A percentile compares a stretch with the other conserved stretches of the same genome.
Evolutionary conservation across 2,113 vertebrate genomes (phyloP).

Genomic region (Hippocampus abdominalis): DNA sequence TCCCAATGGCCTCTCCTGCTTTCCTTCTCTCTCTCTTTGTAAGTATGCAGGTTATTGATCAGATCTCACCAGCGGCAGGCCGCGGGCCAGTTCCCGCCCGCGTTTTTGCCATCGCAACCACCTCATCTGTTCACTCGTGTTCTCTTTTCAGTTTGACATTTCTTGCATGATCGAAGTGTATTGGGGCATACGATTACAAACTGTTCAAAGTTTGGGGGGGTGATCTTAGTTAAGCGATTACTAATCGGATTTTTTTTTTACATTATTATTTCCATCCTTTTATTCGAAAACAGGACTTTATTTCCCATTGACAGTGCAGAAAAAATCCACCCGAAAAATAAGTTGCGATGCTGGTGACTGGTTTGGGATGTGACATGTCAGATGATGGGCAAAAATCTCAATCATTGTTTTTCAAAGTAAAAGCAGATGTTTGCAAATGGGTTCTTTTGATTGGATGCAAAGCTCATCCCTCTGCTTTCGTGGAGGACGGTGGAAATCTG

Average conservation of each 20-base stretch:
- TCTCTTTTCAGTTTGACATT: slow-evolving; percentile 17
- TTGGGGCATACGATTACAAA: neutral
- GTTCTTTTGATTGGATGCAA: no score
- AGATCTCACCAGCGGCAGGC: slow-evolving; percentile 54
- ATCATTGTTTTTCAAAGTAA: no score
- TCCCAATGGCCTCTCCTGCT: slow-evolving; percentile 99
- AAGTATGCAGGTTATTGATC: slow-evolving; percentile 86
- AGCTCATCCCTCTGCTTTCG: no score
- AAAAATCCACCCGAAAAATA: no score
- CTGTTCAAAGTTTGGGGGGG: neutral
- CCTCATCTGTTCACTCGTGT: slow-evolving; percentile 5
- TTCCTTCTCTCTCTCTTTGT: slow-evolving; percentile 99
- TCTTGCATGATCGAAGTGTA: neutral
- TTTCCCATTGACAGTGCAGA: no score
- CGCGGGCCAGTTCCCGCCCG: slow-evolving; percentile 25
- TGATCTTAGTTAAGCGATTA: neutral
- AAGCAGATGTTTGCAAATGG: no score
- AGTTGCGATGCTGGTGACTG: no score
- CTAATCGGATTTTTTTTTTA: neutral
- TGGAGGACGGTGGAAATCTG: no score
- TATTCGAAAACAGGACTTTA: no score
- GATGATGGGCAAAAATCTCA: no score
- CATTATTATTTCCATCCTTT: no score
- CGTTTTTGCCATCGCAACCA: slow-evolving; percentile 2
- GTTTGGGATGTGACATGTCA: no score